These are phyloP conservation scores for Lymantria monacha DNA, from an alignment of 2,888 invertebrate genomes.

Conservation along the genomic window DNA sequence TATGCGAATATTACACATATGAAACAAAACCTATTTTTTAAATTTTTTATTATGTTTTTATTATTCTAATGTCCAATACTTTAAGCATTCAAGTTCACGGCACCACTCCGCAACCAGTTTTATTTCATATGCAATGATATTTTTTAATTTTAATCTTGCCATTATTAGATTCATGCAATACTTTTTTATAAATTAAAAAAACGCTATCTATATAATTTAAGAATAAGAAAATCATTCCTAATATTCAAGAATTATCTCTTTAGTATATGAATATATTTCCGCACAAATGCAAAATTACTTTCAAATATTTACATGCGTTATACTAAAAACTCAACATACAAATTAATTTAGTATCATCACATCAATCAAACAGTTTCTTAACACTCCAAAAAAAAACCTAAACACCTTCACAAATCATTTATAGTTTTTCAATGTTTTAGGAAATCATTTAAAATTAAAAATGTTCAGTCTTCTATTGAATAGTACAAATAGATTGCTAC, in stretches of 20 bases:
- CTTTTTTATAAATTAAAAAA: slow-evolving; percentile 31
- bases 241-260: too few relatives aligned
- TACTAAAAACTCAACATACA: slow-evolving; percentile 41
- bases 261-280: slow-evolving; percentile 7
- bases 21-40: too few relatives aligned
- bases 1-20: too few relatives aligned
- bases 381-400: slow-evolving; percentile 35
- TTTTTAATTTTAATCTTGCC: slow-evolving; percentile 38
- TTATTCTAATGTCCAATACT: too few relatives aligned
- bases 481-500: slow-evolving; percentile 59
- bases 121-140: too few relatives aligned
- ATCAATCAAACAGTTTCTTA: slow-evolving; percentile 28
- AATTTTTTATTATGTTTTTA: too few relatives aligned
- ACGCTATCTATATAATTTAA: slow-evolving; percentile 35
- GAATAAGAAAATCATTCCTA: background rate
- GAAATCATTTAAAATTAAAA: slow-evolving; percentile 66
- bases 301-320: slow-evolving; percentile 46
- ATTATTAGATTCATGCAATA: slow-evolving; percentile 44
- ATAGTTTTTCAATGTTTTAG: slow-evolving; percentile 42
- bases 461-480: slow-evolving; percentile 78
- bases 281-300: slow-evolving; percentile 39
- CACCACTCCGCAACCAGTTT: too few relatives aligned
- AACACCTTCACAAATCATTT: slow-evolving; percentile 38
- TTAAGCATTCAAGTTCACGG: too few relatives aligned
- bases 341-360: slow-evolving; percentile 39